phyloP scores from a whole-genome alignment of 2,888 invertebrate species.

The Agonopterix alstromeriana region DNA sequence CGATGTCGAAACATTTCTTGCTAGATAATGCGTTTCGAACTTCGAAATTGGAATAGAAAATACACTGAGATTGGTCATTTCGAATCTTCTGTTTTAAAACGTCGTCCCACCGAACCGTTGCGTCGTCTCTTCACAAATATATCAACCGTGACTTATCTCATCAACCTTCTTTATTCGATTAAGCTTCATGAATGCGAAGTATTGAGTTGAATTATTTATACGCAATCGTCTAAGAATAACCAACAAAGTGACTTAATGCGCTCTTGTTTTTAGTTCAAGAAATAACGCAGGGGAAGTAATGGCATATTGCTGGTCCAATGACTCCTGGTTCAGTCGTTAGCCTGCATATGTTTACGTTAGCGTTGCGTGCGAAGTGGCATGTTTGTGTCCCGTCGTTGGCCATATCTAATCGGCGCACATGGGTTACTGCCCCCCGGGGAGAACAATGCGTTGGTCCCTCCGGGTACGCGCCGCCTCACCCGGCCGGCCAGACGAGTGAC shows the following conservation, averaged over 20 bases:
- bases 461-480: not conserved
- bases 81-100: no score
- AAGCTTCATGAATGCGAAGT: not conserved
- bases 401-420: conserved; percentile 69
- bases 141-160: not conserved
- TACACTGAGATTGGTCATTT: no score
- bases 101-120: no score
- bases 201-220: not conserved
- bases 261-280: not conserved
- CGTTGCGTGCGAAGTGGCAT: conserved; percentile 12
- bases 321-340: not conserved
- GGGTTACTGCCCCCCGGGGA: conserved; percentile 72
- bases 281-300: not conserved
- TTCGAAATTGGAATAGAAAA: no score
- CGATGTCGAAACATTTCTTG: conserved; percentile 16
- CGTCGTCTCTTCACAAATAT: no score
- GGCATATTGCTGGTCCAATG: not conserved
- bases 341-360: conserved; percentile 17
- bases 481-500: conserved; percentile 7
- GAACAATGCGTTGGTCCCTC: conserved; percentile 73
- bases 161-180: not conserved
- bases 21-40: not conserved
- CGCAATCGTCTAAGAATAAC: no score
- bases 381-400: conserved; percentile 32
- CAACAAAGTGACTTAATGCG: no score